Evolutionary conservation across 2,113 vertebrate species (phyloP).

Genomic region (Callopanchax toddi): DNA sequence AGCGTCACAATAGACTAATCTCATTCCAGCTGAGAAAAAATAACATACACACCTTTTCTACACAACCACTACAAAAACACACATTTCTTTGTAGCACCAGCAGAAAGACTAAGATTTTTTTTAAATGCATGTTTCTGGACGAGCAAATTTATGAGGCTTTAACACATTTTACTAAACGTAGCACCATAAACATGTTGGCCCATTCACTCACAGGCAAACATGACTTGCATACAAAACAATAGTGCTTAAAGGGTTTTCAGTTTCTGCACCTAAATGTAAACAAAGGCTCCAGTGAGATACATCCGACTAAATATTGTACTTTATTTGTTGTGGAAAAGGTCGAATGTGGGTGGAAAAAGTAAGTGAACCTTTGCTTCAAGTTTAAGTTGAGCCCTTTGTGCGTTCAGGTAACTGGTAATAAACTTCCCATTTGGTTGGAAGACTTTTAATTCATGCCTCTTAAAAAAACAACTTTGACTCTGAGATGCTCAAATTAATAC

Average conservation of each 20-base stretch:
- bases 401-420: too few relatives aligned
- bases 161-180: too few relatives aligned
- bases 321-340: too few relatives aligned
- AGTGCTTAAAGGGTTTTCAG: not conserved
- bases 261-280: not conserved
- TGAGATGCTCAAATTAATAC: too few relatives aligned
- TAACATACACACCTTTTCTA: not conserved
- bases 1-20: conserved; percentile 13
- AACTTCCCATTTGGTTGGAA: too few relatives aligned
- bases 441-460: too few relatives aligned
- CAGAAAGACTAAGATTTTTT: not conserved
- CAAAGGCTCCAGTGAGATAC: not conserved
- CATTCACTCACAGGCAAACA: not conserved
- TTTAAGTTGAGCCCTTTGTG: too few relatives aligned
- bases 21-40: conserved; percentile 28
- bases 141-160: too few relatives aligned
- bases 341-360: too few relatives aligned
- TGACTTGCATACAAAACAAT: not conserved
- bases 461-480: too few relatives aligned
- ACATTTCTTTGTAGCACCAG: not conserved
- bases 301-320: not conserved
- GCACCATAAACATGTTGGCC: not conserved
- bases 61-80: not conserved
- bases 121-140: too few relatives aligned
- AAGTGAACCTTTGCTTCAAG: too few relatives aligned